Evolutionary conservation across 2,113 vertebrate species (phyloP).

Genomic region (Campylomormyrus tamandua): DNA sequence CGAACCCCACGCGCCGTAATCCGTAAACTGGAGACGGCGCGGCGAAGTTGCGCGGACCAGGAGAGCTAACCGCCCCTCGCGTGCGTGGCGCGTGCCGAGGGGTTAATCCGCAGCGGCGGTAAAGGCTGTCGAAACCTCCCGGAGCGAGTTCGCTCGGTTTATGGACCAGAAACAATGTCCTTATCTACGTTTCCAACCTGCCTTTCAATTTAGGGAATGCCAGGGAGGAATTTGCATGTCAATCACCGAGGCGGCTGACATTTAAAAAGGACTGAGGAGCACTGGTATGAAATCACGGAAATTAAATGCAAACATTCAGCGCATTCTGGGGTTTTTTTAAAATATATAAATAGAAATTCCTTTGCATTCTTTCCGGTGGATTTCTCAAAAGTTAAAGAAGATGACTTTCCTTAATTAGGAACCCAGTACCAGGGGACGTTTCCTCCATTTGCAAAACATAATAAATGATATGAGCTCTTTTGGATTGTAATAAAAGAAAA

Average conservation of each 20-base stretch:
- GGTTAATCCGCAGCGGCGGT: neutral
- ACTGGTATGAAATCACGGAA: slow-evolving; percentile 25
- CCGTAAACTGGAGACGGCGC: neutral
- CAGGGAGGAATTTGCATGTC: slow-evolving; percentile 33
- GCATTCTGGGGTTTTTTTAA: neutral
- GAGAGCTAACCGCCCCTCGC: neutral
- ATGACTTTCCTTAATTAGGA: slow-evolving; percentile 27
- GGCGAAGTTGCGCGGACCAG: neutral
- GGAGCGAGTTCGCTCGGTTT: neutral
- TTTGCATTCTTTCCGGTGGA: slow-evolving; percentile 24
- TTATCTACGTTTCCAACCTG: slow-evolving; percentile 31
- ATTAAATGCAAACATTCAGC: slow-evolving; percentile 31
- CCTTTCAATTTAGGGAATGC: slow-evolving; percentile 27
- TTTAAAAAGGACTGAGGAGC: slow-evolving; percentile 25
- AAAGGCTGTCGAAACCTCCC: neutral
- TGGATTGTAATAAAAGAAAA: slow-evolving; percentile 31
- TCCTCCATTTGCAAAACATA: slow-evolving; percentile 27
- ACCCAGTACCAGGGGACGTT: slow-evolving; percentile 20
- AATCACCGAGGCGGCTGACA: slow-evolving; percentile 28
- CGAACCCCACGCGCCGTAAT: neutral
- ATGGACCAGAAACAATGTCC: slow-evolving; percentile 16
- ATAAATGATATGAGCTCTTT: slow-evolving; percentile 34
- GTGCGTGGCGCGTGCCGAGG: neutral
- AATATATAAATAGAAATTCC: slow-evolving; percentile 21
- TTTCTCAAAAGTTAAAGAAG: slow-evolving; percentile 21